These are phyloP conservation scores for Slavum lentiscoides DNA, from an alignment of 2,888 invertebrate species.

Conservation along the genomic window DNA sequence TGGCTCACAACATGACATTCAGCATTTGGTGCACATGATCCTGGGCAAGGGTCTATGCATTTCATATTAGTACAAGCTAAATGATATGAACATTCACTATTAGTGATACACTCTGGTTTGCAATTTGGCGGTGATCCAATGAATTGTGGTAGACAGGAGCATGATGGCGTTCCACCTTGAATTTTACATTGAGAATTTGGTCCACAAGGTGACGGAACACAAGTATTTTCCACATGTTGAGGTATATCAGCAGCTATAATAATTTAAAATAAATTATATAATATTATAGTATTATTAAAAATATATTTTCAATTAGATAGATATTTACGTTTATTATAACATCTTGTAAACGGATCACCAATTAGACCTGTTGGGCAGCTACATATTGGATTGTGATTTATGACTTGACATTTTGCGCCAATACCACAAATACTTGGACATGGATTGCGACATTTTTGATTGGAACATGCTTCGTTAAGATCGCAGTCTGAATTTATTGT, in stretches of 20 bases:
- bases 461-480: constrained; percentile 62
- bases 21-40: constrained; percentile 77
- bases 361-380: constrained; percentile 64
- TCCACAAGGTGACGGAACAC: constrained; percentile 77
- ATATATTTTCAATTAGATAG: constrained; percentile 56
- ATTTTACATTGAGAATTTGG: constrained; percentile 61
- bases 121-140: constrained; percentile 73
- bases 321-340: constrained; percentile 66
- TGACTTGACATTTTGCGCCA: constrained; percentile 65
- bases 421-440: constrained; percentile 62
- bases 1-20: constrained; percentile 76
- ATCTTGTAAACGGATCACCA: constrained; percentile 61
- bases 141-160: constrained; percentile 62
- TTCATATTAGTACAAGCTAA: constrained; percentile 74
- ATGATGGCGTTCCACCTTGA: constrained; percentile 62
- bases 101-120: constrained; percentile 79
- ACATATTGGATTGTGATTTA: constrained; percentile 83
- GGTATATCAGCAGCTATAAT: constrained; percentile 52
- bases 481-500: constrained; percentile 67
- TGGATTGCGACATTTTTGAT: constrained; percentile 62
- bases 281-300: too few relatives aligned
- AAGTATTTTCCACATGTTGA: constrained; percentile 61
- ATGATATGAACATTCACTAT: constrained; percentile 71
- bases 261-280: background rate
- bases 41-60: constrained; percentile 78